Evolutionary conservation across 2,888 invertebrate species (phyloP), one percentile per base, ranked within the genome.

Genomic region (Troides helena): DNA sequence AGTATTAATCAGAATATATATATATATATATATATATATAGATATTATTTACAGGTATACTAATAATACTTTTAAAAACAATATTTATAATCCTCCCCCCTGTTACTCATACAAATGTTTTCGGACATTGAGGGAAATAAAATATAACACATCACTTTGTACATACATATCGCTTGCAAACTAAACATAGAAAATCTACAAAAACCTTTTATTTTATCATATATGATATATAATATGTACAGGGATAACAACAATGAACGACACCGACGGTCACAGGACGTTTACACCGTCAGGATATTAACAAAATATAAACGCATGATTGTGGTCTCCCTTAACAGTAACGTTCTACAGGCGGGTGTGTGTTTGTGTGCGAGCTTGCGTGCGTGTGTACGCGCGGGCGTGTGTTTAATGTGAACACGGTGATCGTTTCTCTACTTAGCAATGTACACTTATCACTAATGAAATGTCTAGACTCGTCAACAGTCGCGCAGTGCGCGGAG

Each of bases 31-130:
- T 25, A 25, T 25, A 30, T 30, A 30, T 30, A 25, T 25, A 30
- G 3, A 30, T 30, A 85, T 69, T 92, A 92, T 90, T 77, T 90
- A 90, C 90, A 91, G 76, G 84, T 91, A 89, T 85, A 85, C 91
- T 92, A 92, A 88, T 91, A 92, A 92, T 91, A 92, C 91, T 91
- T 90, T 89, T 85, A 90, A 68, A 50, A 91, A 90, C 88, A 89
- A 90, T 90, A 91, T 90, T 89, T 90, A 92, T 90, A 91, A 83
- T 81, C 46, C 46, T 3, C 17, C 0, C 3, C 14, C 46, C 46
- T 4, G 2, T 14, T 46, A 12, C 46, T 14, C 46, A 21, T 21
- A 21, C 21, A 43, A 43, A 12, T 43, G 43, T 43, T 43, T 46
- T 14, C 46, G 12, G 12, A 12, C 14, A 14, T 46, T 46, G 12